Evolutionary conservation across 2,113 vertebrate genomes (phyloP).

Genomic region (Emydura subglobosa): DNA sequence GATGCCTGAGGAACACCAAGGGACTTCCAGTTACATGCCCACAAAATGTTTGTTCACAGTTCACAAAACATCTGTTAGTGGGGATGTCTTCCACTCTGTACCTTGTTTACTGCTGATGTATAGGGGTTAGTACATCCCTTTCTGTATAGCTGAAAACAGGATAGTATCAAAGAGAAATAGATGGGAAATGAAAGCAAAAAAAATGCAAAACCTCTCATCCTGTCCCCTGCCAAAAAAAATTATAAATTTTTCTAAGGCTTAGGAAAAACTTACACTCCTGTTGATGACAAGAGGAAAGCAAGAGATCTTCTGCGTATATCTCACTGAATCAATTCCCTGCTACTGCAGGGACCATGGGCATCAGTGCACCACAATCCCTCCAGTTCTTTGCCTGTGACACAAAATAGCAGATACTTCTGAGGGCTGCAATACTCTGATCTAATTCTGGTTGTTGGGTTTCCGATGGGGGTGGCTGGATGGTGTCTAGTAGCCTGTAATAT

Average conservation of each 20-base stretch:
- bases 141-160: not conserved
- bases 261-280: not conserved
- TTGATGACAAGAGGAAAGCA: not conserved
- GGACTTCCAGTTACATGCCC: not conserved
- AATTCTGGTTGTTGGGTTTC: no score
- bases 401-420: no score
- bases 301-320: not conserved
- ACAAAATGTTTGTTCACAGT: not conserved
- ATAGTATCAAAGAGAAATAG: not conserved
- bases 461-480: no score
- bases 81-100: slow-evolving; percentile 14
- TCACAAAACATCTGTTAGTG: slow-evolving; percentile 9
- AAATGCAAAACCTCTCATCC: not conserved
- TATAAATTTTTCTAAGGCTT: not conserved
- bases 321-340: no score
- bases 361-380: no score
- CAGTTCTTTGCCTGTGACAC: no score
- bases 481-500: no score
- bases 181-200: slow-evolving; percentile 11
- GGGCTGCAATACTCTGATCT: no score
- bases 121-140: not conserved
- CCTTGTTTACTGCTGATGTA: slow-evolving; percentile 17
- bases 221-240: not conserved
- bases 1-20: not conserved
- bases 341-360: no score